phyloP scores from a whole-genome alignment of 2,797 vertebrate species.

The Enteromius radiatus region DNA sequence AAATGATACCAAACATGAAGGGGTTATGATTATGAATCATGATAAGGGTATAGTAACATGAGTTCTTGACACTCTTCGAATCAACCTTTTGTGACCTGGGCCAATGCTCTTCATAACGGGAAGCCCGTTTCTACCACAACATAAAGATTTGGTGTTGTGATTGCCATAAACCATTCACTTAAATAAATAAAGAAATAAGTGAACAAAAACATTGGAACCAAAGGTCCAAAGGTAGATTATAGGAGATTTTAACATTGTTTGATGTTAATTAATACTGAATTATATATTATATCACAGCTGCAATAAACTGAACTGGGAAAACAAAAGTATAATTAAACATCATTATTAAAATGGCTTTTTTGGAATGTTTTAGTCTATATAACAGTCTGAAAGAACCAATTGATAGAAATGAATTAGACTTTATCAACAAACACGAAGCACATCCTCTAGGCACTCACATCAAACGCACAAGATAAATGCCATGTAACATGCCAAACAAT shows the following conservation, averaged over 20 bases:
- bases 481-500: neutral
- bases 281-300: neutral
- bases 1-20: too few relatives aligned
- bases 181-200: too few relatives aligned
- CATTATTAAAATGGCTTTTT: neutral
- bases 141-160: too few relatives aligned
- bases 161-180: too few relatives aligned
- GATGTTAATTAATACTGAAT: neutral
- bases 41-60: too few relatives aligned
- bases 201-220: neutral
- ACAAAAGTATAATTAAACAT: too few relatives aligned
- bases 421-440: neutral
- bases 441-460: neutral
- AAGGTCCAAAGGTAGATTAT: neutral
- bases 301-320: neutral
- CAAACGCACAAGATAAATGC: neutral
- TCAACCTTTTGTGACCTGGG: too few relatives aligned
- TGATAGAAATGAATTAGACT: neutral
- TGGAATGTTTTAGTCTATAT: neutral
- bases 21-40: too few relatives aligned
- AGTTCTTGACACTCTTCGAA: too few relatives aligned
- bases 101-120: neutral
- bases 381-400: neutral
- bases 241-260: neutral
- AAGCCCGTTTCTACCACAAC: too few relatives aligned